These are phyloP conservation scores for Mamestra configurata DNA, from an alignment of 1,140 invertebrate genomes.

Conservation along the genomic window DNA sequence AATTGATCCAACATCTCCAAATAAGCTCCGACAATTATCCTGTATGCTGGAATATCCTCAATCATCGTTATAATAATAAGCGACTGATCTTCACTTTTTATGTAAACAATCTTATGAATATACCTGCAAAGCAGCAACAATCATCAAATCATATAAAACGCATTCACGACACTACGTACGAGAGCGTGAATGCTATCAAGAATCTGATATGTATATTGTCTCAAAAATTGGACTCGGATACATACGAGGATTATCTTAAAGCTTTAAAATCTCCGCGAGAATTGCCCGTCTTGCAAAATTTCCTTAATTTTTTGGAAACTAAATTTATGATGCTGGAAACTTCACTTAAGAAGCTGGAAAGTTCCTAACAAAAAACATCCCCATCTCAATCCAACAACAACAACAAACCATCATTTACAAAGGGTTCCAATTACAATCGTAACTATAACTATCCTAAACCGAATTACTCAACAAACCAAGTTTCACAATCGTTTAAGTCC, in stretches of 20 bases:
- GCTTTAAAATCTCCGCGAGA: conserved; percentile 1
- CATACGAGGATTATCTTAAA: conserved; percentile 16
- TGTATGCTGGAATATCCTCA: conserved; percentile 12
- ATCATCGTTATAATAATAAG: conserved; percentile 15
- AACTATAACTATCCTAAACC: not conserved
- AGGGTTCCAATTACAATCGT: not conserved
- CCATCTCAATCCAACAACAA: not conserved
- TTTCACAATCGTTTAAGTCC: conserved; percentile 12
- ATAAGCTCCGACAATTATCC: too few species aligned
- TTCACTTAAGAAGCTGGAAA: not conserved
- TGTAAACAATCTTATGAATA: conserved; percentile 14
- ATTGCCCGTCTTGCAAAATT: conserved; percentile 10
- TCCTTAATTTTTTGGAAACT: conserved; percentile 16
- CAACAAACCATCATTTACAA: not conserved
- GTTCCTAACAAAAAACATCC: not conserved
- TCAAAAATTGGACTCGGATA: conserved; percentile 30
- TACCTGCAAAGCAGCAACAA: conserved; percentile 4
- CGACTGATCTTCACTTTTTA: conserved; percentile 25
- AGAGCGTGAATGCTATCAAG: conserved; percentile 34
- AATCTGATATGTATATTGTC: conserved; percentile 23
- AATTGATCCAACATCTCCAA: too few species aligned
- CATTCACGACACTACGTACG: conserved; percentile 7
- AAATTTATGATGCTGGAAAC: conserved; percentile 12
- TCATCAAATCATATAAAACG: conserved; percentile 16
- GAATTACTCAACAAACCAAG: too few species aligned